phyloP scores from a whole-genome alignment of 2,888 invertebrate species.

The Meghimatium bilineatum region DNA sequence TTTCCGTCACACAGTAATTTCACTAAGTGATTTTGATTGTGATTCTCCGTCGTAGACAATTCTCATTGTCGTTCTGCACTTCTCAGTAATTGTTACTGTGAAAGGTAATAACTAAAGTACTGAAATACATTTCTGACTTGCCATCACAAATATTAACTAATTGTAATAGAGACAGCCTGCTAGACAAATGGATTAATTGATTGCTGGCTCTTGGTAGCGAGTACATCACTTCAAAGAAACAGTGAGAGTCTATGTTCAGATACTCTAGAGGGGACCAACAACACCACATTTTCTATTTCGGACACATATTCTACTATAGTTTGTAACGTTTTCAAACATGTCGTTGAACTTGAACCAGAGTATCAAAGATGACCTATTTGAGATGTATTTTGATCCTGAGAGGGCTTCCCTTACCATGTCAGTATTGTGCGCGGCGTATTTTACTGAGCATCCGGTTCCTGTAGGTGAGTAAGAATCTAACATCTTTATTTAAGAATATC shows the following conservation, averaged over 20 bases:
- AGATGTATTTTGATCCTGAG: constrained; percentile 20
- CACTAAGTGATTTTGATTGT: too few species aligned
- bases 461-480: not conserved
- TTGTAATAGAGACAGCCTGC: too few species aligned
- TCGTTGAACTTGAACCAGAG: constrained; percentile 15
- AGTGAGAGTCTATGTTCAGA: not conserved
- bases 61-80: too few species aligned
- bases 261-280: not conserved
- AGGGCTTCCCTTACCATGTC: not conserved
- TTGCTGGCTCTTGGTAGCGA: too few species aligned
- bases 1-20: too few species aligned
- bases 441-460: not conserved
- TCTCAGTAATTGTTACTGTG: too few species aligned
- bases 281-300: not conserved
- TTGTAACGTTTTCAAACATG: not conserved
- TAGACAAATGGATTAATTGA: too few species aligned
- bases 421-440: not conserved
- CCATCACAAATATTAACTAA: too few species aligned
- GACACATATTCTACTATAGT: not conserved
- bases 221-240: not conserved
- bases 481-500: not conserved
- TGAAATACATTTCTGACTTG: too few species aligned
- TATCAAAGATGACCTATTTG: constrained; percentile 8
- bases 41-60: too few species aligned
- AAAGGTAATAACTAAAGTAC: too few species aligned